Base-by-base conservation (phyloP, 2,113 vertebrate genomes). In the Neodontobutis hainanensis region DNA sequence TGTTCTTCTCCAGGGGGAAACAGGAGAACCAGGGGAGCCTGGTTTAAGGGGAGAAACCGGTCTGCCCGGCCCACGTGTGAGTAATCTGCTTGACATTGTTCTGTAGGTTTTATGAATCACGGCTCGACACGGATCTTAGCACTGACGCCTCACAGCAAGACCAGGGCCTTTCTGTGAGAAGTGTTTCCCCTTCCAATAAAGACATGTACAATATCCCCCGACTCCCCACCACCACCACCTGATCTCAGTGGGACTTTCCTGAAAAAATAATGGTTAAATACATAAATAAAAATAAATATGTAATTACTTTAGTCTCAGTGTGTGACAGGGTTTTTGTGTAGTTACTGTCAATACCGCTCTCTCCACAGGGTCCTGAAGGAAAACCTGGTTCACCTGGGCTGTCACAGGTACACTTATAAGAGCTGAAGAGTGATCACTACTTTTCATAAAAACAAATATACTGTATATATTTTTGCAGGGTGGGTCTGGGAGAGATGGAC, bases 341-440 rank as follows among this genome's bases (percentile, higher is more conserved):
- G n/a, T n/a, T n/a, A n/a, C n/a, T n/a, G n/a, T n/a, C 1, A 27
- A 27, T 27, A 27, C 1, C 19, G 1, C 8, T 55, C 12, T 59
- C n/a, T 70, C 19, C 44, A 8, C 47, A 94, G 94, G 94, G 94
- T 68, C 87, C 87, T 47, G 92, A 91, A 38, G 94, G 94, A 15
- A 92, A 85, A 60, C 92, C 92, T 40, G 94, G 92, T 61, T 69
- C 83, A 67, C 91, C 92, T 16, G 91, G 86, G 53, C n/a, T 75
- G 16, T 70, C 86, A 47, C 12, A 65, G 88, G 93, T 94, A 63
- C 4, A 27, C 63, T 50, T 69, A 58, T 70, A 3, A 1, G 19
- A 27, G 19, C 19, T 27, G 19, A 27, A 27, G 19, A 27, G 19
- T 27, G 19, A 27, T 27, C 19, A 27, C 19, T 2, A 58, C 16